Evolutionary conservation across 2,113 vertebrate genomes (phyloP).

Genomic region (Engystomops pustulosus): DNA sequence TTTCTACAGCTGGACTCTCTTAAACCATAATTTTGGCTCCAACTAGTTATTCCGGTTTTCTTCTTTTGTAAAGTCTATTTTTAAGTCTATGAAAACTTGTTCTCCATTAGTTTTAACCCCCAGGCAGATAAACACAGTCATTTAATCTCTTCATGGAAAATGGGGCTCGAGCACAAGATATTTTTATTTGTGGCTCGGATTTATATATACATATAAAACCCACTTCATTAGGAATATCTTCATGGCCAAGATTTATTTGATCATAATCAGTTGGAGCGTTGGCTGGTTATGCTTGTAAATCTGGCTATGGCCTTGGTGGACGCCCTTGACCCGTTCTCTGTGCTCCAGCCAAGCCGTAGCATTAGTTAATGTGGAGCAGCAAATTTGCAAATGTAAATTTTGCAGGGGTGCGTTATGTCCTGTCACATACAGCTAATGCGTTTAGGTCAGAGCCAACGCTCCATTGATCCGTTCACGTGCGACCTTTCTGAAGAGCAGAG

Average conservation of each 20-base stretch:
- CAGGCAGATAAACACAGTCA: background rate
- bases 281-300: background rate
- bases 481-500: too few species aligned
- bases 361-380: background rate
- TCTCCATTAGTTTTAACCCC: background rate
- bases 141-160: conserved; percentile 7
- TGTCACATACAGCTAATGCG: background rate
- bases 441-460: too few species aligned
- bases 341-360: background rate
- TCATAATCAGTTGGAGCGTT: background rate
- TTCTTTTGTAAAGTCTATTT: background rate
- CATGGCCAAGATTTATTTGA: background rate
- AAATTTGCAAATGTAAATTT: background rate
- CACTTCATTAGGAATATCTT: background rate
- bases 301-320: background rate
- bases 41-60: conserved; percentile 32
- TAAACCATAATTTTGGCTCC: background rate
- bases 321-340: background rate
- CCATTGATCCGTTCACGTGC: too few species aligned
- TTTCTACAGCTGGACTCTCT: conserved; percentile 13
- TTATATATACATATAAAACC: background rate
- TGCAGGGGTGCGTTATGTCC: background rate
- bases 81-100: background rate
- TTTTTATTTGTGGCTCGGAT: background rate
- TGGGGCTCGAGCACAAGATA: background rate